Evolutionary conservation across 2,888 invertebrate species (phyloP).

Genomic region (Napeogenes inachia): DNA sequence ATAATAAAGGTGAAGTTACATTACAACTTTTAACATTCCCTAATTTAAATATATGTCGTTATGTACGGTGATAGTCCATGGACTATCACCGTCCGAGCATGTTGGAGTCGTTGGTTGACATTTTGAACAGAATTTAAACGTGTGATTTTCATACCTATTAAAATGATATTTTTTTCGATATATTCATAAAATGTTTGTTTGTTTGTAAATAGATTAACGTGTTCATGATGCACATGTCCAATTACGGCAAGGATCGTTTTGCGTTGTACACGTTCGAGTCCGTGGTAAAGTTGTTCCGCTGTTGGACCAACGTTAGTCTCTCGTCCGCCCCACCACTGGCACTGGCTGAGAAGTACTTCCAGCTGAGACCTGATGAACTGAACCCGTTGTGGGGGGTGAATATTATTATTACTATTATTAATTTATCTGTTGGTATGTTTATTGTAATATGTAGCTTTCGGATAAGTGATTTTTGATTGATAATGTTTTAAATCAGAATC

Average conservation of each 20-base stretch:
- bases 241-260: conserved; percentile 98
- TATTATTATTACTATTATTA: conserved; percentile 19
- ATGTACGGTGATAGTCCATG: not conserved
- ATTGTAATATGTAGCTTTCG: too few species aligned
- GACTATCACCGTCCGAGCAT: too few species aligned
- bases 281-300: conserved; percentile 95
- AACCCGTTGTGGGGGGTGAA: conserved; percentile 98
- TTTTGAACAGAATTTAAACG: too few species aligned
- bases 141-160: too few species aligned
- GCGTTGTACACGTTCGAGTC: conserved; percentile 98
- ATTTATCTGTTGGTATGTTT: too few species aligned
- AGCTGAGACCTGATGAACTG: conserved; percentile 93
- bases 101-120: too few species aligned
- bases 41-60: too few species aligned
- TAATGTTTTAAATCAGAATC: not conserved
- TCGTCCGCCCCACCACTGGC: conserved; percentile 93
- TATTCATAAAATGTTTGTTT: too few species aligned
- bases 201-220: conserved; percentile 87
- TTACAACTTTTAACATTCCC: too few species aligned
- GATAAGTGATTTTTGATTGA: too few species aligned
- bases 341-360: conserved; percentile 95
- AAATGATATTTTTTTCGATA: too few species aligned
- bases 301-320: conserved; percentile 97
- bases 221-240: conserved; percentile 99
- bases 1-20: too few species aligned